These are phyloP conservation scores for Beaufortia kweichowensis DNA, from an alignment of 2,113 vertebrate genomes.

Conservation along the genomic window DNA sequence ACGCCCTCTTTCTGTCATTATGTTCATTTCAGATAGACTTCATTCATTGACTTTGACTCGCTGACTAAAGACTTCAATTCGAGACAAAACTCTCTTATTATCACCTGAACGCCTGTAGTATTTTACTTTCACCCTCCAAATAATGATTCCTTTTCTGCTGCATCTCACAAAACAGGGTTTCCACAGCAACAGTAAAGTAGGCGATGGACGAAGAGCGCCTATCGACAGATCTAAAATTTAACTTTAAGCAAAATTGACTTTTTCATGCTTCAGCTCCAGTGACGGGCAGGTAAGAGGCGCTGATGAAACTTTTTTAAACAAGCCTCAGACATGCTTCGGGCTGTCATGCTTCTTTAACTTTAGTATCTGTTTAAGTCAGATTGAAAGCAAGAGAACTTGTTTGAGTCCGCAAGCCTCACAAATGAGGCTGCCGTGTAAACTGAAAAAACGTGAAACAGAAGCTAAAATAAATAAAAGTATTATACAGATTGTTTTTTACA, in stretches of 20 bases:
- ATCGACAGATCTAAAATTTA: conserved; percentile 42
- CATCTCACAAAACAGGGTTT: conserved; percentile 72
- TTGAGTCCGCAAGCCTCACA: conserved; percentile 8
- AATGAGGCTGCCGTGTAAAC: not conserved
- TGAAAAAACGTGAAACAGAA: not conserved
- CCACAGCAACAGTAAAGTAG: conserved; percentile 72
- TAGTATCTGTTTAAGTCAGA: not conserved
- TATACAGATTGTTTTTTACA: no score
- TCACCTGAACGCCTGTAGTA: not conserved
- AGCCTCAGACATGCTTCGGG: conserved; percentile 6
- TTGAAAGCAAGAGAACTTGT: not conserved
- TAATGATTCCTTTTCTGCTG: conserved; percentile 49
- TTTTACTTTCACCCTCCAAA: not conserved
- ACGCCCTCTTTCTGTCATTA: no score
- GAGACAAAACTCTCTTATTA: not conserved
- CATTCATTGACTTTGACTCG: not conserved
- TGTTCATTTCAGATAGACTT: no score
- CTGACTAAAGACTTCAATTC: not conserved
- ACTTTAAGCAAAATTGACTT: conserved; percentile 32
- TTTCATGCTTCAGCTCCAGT: conserved; percentile 8
- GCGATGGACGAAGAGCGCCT: conserved; percentile 16
- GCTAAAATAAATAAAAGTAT: no score
- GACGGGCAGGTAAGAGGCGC: not conserved
- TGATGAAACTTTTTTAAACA: conserved; percentile 26
- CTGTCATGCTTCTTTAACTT: not conserved